phyloP scores from a whole-genome alignment of 2,888 invertebrate species.

The Parapristionchus giblindavisi region DNA sequence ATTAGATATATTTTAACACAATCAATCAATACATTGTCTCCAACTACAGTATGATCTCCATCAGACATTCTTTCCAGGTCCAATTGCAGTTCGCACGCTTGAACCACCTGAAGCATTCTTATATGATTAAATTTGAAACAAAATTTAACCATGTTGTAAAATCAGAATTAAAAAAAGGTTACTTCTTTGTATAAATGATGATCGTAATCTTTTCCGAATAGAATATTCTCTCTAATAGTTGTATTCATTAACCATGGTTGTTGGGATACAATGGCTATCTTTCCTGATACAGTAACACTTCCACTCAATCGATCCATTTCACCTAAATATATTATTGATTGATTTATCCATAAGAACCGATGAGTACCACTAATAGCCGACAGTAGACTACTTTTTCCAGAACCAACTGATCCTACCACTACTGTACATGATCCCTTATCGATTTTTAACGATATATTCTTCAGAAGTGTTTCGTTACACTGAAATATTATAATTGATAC shows the following conservation, averaged over 20 bases:
- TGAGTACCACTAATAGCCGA: slow-evolving; percentile 45
- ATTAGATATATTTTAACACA: not conserved
- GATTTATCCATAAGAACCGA: not conserved
- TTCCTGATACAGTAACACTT: slow-evolving; percentile 69
- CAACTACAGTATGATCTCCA: slow-evolving; percentile 90
- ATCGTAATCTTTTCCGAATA: slow-evolving; percentile 84
- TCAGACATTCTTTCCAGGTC: slow-evolving; percentile 88
- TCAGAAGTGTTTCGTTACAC: not conserved
- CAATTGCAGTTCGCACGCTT: slow-evolving; percentile 86
- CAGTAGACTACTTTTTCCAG: slow-evolving; percentile 54
- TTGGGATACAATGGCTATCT: slow-evolving; percentile 87
- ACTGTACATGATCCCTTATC: not conserved
- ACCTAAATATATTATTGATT: not conserved
- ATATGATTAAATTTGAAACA: slow-evolving; percentile 27
- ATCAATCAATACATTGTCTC: slow-evolving; percentile 58
- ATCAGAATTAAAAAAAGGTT: not conserved
- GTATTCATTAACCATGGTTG: slow-evolving; percentile 99
- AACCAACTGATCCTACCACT: slow-evolving; percentile 43
- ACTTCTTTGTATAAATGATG: slow-evolving; percentile 70
- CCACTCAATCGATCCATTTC: not conserved
- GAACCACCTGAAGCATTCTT: slow-evolving; percentile 74
- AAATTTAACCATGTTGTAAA: not conserved
- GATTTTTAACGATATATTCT: not conserved
- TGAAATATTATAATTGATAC: not conserved
- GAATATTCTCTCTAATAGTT: slow-evolving; percentile 88